These are phyloP conservation scores for Phragmatobia fuliginosa DNA, from an alignment of 2,888 invertebrate genomes.

Conservation along the genomic window DNA sequence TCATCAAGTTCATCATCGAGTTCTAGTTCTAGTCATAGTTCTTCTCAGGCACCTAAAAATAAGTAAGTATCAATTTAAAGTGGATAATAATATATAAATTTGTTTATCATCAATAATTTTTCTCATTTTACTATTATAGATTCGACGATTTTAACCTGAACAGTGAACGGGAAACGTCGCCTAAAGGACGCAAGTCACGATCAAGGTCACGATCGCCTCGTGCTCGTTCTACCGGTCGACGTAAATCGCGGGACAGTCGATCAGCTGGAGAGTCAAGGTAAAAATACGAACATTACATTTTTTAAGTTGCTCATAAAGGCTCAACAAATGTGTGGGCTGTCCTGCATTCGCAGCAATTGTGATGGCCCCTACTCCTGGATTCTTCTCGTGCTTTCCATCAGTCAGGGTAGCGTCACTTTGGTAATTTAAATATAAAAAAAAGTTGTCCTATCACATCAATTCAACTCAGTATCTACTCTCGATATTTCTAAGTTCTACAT, in stretches of 20 bases:
- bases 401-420: too few species aligned
- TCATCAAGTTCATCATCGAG: constrained; percentile 81
- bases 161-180: constrained; percentile 81
- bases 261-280: constrained; percentile 79
- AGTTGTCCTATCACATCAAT: too few species aligned
- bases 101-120: neutral
- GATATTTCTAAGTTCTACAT: too few species aligned
- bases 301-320: neutral
- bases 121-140: constrained; percentile 55
- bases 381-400: too few species aligned
- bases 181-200: constrained; percentile 68
- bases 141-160: constrained; percentile 85
- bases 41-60: constrained; percentile 73
- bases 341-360: too few species aligned
- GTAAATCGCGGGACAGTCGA: constrained; percentile 79
- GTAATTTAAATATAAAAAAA: too few species aligned
- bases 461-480: too few species aligned
- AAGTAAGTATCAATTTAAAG: constrained; percentile 63
- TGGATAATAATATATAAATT: too few species aligned
- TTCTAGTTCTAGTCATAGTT: constrained; percentile 83
- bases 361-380: too few species aligned
- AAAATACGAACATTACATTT: neutral
- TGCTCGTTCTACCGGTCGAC: constrained; percentile 58
- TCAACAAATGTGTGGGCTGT: too few species aligned
- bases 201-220: constrained; percentile 67